Base-by-base conservation (phyloP, 2,888 invertebrate genomes). In the Boloria selene region DNA sequence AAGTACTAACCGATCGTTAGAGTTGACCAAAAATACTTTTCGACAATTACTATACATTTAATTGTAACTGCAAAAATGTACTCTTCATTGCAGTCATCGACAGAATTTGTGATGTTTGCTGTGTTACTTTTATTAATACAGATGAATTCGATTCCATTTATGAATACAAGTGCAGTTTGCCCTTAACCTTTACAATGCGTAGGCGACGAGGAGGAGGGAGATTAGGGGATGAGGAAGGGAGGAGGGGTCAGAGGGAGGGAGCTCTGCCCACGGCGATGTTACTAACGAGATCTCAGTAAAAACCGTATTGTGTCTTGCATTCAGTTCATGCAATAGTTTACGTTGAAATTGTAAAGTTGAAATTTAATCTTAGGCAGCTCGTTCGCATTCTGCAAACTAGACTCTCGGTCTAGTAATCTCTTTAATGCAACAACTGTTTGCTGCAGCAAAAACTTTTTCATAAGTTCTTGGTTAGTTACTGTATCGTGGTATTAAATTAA, bases 271-370 rank as follows among this genome's bases (percentile, higher is more conserved):
- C 77, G 79, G 80, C 83, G 72, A 73, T 80, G 77, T 81, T 82
- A 79, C 81, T 84, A 86, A 86, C 86, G 85, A 86, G 86, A 83
- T 84, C 81, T 78, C 82, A 79, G 80, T 84, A 82, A 82, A 81
- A 82, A 81, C 77, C 79, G 77, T 77, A 79, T 79, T 80, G 77
- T 78, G 77, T 75, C 73, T 75, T 75, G 83, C 83, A 81, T 83
- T 83, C 79, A 78, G 73, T 78, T 75, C 76, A 78, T 79, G 78
- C 77, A 68, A 71, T 74, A 74, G 72, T 71, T 73, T 72, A 71
- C 70, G 66, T 71, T 70, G 67, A 74, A 72, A 73, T 71, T 70
- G 68, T 68, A 63, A 70, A 67, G 67, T 67, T 67, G 58, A 64
- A 69, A 64, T 67, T 67, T 67, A 65, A 68, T 68, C 69, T 67